Conservation (phyloP, 1,140 invertebrate genomes). For the Globodera ellingtonae region DNA sequence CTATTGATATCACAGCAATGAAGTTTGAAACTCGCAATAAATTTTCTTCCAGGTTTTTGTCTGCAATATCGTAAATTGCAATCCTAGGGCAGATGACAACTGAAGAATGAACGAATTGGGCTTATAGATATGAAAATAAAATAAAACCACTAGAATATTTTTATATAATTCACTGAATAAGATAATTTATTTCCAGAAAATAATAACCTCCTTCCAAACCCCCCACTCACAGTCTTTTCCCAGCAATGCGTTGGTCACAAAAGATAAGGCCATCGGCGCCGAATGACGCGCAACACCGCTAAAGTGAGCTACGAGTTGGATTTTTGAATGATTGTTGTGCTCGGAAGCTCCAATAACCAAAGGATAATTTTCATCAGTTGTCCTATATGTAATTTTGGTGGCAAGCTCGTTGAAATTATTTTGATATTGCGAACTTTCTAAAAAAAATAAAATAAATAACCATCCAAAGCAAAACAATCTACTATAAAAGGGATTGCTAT, state of each 20-base stretch:
- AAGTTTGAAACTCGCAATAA: not conserved
- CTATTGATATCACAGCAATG: conserved; percentile 15
- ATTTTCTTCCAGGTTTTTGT: not conserved
- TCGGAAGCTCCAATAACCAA: conserved; percentile 45
- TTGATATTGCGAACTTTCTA: not conserved
- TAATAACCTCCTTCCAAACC: too few relatives aligned
- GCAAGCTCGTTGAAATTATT: not conserved
- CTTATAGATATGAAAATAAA: too few relatives aligned
- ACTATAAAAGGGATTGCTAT: too few relatives aligned
- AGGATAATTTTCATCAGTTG: conserved; percentile 13
- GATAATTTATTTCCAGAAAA: too few relatives aligned
- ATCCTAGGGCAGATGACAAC: conserved; percentile 35
- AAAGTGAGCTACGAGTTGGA: conserved; percentile 42
- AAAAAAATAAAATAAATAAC: too few relatives aligned
- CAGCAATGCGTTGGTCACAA: conserved; percentile 48
- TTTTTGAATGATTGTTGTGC: conserved; percentile 15
- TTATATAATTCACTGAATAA: too few relatives aligned
- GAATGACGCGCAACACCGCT: conserved; percentile 45
- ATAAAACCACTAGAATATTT: too few relatives aligned
- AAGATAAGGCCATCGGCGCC: conserved; percentile 41
- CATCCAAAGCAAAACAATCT: too few relatives aligned
- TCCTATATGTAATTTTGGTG: not conserved
- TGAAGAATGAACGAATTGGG: conserved; percentile 2
- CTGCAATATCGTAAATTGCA: conserved; percentile 36
- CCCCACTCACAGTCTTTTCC: not conserved